Conservation (phyloP, 1,140 invertebrate species). For the Agrypnia vestita region DNA sequence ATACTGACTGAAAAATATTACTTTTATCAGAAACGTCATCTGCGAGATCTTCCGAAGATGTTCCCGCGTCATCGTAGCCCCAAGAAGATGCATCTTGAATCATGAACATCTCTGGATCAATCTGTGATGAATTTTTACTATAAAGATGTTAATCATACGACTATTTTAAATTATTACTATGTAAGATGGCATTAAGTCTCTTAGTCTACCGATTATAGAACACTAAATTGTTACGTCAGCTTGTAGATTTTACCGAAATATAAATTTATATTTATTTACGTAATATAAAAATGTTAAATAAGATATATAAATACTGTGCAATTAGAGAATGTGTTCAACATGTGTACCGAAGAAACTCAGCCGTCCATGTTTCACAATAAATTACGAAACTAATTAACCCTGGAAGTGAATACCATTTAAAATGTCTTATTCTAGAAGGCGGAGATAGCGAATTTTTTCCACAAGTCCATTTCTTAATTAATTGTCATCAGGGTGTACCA, state of each 20-base stretch:
- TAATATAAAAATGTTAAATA: neutral
- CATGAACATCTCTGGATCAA: slow-evolving; percentile 44
- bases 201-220: neutral
- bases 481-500: too few species aligned
- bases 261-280: neutral
- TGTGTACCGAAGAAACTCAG: too few species aligned
- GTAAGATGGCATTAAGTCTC: neutral
- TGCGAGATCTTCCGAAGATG: slow-evolving; percentile 25
- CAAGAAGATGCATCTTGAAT: slow-evolving; percentile 25
- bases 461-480: too few species aligned
- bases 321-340: too few species aligned
- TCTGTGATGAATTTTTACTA: slow-evolving; percentile 53
- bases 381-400: too few species aligned
- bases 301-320: neutral
- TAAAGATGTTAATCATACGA: slow-evolving; percentile 14
- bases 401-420: too few species aligned
- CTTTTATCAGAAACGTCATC: neutral
- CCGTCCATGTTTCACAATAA: too few species aligned
- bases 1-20: too few species aligned
- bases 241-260: neutral
- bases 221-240: neutral
- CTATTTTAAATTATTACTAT: slow-evolving; percentile 1
- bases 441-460: too few species aligned
- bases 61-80: slow-evolving; percentile 36
- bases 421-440: too few species aligned